These are phyloP conservation scores for Lumbricus terrestris DNA, from an alignment of 2,888 invertebrate species.

Conservation along the genomic window DNA sequence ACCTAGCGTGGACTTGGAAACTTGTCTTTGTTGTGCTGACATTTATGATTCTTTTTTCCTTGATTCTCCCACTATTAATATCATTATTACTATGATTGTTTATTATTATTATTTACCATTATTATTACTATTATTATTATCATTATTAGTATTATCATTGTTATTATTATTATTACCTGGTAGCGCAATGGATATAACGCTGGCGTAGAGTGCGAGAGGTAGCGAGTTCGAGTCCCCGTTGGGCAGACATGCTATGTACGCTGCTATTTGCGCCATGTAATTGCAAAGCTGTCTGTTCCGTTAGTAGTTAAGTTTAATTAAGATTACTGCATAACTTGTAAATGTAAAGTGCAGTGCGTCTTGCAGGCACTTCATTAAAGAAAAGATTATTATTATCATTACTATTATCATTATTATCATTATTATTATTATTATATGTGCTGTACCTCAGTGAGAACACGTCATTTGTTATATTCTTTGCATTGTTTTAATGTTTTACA, in stretches of 20 bases:
- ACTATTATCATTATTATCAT: too few species aligned
- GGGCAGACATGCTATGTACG: too few species aligned
- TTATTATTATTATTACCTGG: neutral
- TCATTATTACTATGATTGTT: too few species aligned
- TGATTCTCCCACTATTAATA: neutral
- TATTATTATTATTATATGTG: neutral
- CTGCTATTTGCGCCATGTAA: too few species aligned
- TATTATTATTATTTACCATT: neutral
- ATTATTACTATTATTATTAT: neutral
- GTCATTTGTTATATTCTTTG: neutral
- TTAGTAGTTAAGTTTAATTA: too few species aligned
- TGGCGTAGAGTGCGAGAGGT: too few species aligned
- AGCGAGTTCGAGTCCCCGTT: too few species aligned
- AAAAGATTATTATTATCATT: neutral
- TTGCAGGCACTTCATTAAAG: too few species aligned
- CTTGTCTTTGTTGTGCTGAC: neutral
- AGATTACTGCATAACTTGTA: too few species aligned
- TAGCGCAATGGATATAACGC: too few species aligned
- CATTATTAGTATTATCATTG: neutral
- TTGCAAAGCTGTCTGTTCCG: too few species aligned
- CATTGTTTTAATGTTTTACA: neutral
- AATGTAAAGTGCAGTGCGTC: too few species aligned
- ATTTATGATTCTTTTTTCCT: neutral
- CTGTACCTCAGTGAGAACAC: neutral
- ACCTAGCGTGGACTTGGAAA: neutral